Percentiles rank a stretch among this genome's conserved stretches.
Evolutionary conservation across 2,113 vertebrate species (phyloP).

Genomic region (Galeopterus variegatus): DNA sequence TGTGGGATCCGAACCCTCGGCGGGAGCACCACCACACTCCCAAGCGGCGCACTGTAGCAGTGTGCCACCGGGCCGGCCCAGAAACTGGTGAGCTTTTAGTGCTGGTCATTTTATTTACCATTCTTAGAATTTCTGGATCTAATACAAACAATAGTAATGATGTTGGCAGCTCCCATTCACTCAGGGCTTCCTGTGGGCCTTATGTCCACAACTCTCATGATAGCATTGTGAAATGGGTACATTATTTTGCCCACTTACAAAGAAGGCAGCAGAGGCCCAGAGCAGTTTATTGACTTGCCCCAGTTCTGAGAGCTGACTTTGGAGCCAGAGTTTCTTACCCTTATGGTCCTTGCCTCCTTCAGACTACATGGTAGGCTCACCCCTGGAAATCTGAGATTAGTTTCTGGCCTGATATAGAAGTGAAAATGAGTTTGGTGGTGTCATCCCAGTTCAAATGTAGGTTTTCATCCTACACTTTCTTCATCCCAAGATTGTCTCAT

Average conservation of each 20-base stretch:
- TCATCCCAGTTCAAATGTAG: constrained; percentile 71
- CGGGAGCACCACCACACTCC: too few species aligned
- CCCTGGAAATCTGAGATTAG: constrained; percentile 69
- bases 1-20: too few species aligned
- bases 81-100: constrained; percentile 91
- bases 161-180: background rate
- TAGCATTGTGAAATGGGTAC: background rate
- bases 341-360: background rate
- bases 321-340: background rate
- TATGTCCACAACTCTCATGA: background rate
- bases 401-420: constrained; percentile 74
- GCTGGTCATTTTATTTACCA: background rate
- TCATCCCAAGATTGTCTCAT: constrained; percentile 79
- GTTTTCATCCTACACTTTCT: constrained; percentile 60
- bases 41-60: too few species aligned
- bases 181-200: background rate
- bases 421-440: constrained; percentile 73
- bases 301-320: background rate
- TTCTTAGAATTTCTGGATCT: constrained; percentile 28
- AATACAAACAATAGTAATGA: background rate
- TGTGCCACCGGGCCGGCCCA: too few species aligned
- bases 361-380: background rate
- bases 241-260: background rate
- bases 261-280: background rate
- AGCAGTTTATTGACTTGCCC: background rate